A percentile compares a stretch with the other conserved stretches of the same genome.
phyloP scores from a whole-genome alignment of 2,113 vertebrate species.

The Sakesphorus luctuosus region DNA sequence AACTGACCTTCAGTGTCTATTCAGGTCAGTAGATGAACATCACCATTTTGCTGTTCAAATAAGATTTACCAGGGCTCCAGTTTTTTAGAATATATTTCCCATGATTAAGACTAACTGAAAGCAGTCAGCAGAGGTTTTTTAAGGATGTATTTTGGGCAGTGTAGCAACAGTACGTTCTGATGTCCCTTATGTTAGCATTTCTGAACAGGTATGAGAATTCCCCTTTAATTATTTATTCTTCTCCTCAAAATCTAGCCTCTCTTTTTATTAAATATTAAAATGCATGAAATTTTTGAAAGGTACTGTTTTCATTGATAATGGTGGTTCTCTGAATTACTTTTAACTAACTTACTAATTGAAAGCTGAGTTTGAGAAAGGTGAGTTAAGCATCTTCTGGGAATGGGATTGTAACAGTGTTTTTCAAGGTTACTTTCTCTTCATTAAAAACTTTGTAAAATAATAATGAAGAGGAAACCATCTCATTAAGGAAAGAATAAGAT shows the following conservation, averaged over 20 bases:
- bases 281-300: conserved; percentile 54
- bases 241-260: conserved; percentile 48
- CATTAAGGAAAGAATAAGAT: conserved; percentile 75
- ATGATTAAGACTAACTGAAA: conserved; percentile 23
- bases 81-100: not conserved
- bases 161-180: conserved; percentile 2
- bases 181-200: conserved; percentile 54
- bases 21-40: conserved; percentile 17
- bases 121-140: conserved; percentile 4
- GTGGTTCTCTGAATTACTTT: conserved; percentile 66
- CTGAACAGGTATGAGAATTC: conserved; percentile 48
- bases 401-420: conserved; percentile 69
- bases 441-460: conserved; percentile 79
- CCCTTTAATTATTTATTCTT: conserved; percentile 51
- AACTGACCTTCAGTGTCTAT: conserved; percentile 34
- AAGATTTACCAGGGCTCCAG: conserved; percentile 28
- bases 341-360: conserved; percentile 71
- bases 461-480: conserved; percentile 74
- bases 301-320: conserved; percentile 73
- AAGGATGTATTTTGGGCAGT: not conserved
- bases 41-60: conserved; percentile 10
- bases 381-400: conserved; percentile 73
- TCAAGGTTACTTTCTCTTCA: conserved; percentile 80
- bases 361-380: conserved; percentile 63
- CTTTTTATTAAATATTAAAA: conserved; percentile 71